Evolutionary conservation across 2,113 vertebrate species (phyloP).

Genomic region (Hippocampus abdominalis): DNA sequence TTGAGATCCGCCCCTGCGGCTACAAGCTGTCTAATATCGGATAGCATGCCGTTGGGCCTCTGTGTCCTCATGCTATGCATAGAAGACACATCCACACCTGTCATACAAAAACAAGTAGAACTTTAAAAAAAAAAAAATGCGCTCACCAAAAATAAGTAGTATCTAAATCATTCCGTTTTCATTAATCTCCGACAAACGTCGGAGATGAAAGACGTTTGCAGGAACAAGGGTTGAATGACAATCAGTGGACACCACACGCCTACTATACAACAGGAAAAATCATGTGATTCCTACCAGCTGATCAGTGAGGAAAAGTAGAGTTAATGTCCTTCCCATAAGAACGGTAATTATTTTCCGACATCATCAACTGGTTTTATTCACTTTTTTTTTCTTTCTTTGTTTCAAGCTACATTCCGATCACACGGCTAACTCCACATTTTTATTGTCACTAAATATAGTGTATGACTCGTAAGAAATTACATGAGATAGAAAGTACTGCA

Average conservation of each 20-base stretch:
- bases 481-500: neutral
- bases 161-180: neutral
- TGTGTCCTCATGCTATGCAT: slow-evolving; percentile 83
- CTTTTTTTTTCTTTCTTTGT: too few species aligned
- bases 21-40: slow-evolving; percentile 82
- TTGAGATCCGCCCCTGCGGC: slow-evolving; percentile 76
- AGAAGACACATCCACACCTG: slow-evolving; percentile 82
- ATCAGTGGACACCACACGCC: neutral
- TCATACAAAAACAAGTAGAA: slow-evolving; percentile 7
- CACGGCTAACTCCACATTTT: too few species aligned
- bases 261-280: too few species aligned
- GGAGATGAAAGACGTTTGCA: slow-evolving; percentile 11
- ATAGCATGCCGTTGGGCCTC: slow-evolving; percentile 80
- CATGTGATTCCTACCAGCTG: too few species aligned
- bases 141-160: neutral
- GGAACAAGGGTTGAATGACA: slow-evolving; percentile 26
- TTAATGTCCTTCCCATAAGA: too few species aligned
- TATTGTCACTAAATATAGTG: neutral
- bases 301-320: too few species aligned
- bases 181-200: neutral
- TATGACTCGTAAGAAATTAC: too few species aligned
- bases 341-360: too few species aligned
- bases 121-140: neutral
- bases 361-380: too few species aligned
- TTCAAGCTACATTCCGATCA: too few species aligned